phyloP scores from a whole-genome alignment of 1,140 invertebrate genomes.

The Drosophila navojoa region DNA sequence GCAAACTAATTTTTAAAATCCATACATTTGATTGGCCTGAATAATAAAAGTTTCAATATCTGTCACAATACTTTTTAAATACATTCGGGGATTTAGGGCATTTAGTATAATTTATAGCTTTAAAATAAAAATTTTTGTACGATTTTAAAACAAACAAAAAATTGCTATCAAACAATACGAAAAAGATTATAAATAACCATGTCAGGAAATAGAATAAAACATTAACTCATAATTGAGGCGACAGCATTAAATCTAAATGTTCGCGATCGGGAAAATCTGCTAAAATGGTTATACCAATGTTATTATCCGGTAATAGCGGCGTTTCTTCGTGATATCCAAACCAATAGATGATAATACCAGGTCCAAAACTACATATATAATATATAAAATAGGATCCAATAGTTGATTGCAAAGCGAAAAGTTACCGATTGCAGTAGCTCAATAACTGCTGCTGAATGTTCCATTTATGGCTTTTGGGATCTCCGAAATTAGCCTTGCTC shows the following conservation, averaged over 20 bases:
- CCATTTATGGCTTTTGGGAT: constrained; percentile 91
- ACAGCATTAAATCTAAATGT: constrained; percentile 76
- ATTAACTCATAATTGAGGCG: background rate
- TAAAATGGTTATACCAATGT: constrained; percentile 87
- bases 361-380: constrained; percentile 90
- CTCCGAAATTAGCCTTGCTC: constrained; percentile 97
- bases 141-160: background rate
- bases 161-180: background rate
- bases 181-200: too few species aligned
- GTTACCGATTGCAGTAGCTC: constrained; percentile 95
- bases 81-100: background rate
- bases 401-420: background rate
- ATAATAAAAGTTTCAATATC: constrained; percentile 29
- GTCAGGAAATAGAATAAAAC: too few species aligned
- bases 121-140: too few species aligned
- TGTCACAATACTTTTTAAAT: constrained; percentile 31
- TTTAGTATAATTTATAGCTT: too few species aligned
- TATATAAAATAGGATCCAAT: background rate
- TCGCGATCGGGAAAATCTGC: constrained; percentile 86
- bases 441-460: constrained; percentile 94
- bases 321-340: constrained; percentile 94
- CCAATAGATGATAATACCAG: constrained; percentile 98
- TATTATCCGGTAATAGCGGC: constrained; percentile 86
- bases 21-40: constrained; percentile 37
- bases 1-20: constrained; percentile 45